Base-by-base conservation (phyloP, 1,140 invertebrate species). In the Sinonovacula constricta region DNA sequence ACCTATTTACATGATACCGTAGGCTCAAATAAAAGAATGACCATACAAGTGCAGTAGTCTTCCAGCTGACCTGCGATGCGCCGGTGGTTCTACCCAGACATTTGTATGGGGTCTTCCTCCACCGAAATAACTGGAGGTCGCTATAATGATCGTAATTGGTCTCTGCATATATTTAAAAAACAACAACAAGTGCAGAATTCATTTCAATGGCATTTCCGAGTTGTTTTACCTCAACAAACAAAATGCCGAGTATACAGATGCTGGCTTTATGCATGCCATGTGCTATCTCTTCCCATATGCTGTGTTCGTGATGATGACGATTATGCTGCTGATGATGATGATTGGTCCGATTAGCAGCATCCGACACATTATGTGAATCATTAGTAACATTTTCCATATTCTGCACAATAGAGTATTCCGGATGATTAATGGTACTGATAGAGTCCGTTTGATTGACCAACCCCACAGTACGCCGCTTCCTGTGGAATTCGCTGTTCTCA, bases 241-340 rank as follows among this genome's bases (percentile, higher is more conserved):
- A 71, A 22, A 85, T 77, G n/a, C 79, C 83, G 62, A 86, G 39
- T 56, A 86, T 82, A 2, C 81, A 74, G 51, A 86, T 80, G 72
- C 85, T 86, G 57, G 82, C 83, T 65, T 82, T 79, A 59, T 86
- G 85, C 28, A 86, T 76, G 18, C 82, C 85, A 56, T 85, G 81
- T 1, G 83, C 85, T 22, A 86, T 78, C 10, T 82, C 75, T 39
- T 82, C 80, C 62, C 81, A 82, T 14, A 86, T 36, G 33, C 77
- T 80, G 54, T 83, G 79, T 12, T 49, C 56, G 49, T 65, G 65
- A n/a, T 68, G 51, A 54, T 67, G 45, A 28, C n/a, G n/a, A n/a
- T n/a, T n/a, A n/a, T n/a, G n/a, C n/a, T n/a, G n/a, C n/a, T n/a
- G n/a, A n/a, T n/a, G n/a, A n/a, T n/a, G n/a, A n/a, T n/a, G n/a